These are phyloP conservation scores for Machaerirhynchus nigripectus DNA, from an alignment of 2,113 vertebrate genomes.

Conservation along the genomic window DNA sequence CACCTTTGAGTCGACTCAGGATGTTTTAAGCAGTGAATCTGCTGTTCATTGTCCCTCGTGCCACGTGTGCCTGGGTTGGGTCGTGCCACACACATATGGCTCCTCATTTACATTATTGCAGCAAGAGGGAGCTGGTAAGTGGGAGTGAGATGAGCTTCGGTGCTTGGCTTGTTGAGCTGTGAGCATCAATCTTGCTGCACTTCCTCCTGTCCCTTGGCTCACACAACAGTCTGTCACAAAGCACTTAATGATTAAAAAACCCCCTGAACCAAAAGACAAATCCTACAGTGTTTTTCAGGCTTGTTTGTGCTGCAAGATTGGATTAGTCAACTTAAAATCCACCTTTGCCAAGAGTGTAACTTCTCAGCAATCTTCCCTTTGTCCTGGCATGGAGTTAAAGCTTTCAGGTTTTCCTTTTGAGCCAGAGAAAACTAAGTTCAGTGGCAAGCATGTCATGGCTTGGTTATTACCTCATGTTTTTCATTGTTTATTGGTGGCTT, in stretches of 20 bases:
- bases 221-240: not conserved
- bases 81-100: not conserved
- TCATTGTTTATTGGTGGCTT: not conserved
- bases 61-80: not conserved
- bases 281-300: not conserved
- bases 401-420: not conserved
- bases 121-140: slow-evolving; percentile 49
- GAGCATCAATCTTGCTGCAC: not conserved
- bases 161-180: not conserved
- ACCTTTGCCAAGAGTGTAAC: not conserved
- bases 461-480: not conserved
- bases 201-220: not conserved
- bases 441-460: not conserved
- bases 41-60: not conserved
- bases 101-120: slow-evolving; percentile 31
- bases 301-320: not conserved
- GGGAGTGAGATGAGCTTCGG: not conserved
- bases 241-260: not conserved
- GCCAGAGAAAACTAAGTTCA: not conserved
- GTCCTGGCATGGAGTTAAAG: not conserved
- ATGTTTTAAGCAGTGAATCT: not conserved
- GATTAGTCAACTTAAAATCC: not conserved
- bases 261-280: not conserved
- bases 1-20: not conserved
- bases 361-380: not conserved